Conservation (phyloP, 2,797 vertebrate genomes). For the Dendrocincla fuliginosa region DNA sequence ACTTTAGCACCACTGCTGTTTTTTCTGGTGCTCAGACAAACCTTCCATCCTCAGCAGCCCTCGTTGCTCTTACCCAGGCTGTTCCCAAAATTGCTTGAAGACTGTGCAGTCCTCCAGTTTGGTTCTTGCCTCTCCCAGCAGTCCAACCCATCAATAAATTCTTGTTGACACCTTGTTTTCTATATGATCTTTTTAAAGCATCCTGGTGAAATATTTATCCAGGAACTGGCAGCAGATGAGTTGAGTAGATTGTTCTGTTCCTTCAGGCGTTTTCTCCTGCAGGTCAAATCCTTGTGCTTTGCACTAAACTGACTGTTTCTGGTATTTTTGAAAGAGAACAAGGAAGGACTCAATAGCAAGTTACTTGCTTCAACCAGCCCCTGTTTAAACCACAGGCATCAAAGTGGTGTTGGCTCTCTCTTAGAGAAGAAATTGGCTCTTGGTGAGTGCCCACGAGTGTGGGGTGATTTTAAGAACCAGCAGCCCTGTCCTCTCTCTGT, state of each 20-base stretch:
- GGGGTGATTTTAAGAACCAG: not conserved
- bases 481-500: not conserved
- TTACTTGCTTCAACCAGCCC: not conserved
- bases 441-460: accelerated
- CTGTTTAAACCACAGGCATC: not conserved
- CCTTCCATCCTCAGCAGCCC: not conserved
- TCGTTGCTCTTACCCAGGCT: not conserved
- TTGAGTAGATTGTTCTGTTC: not conserved
- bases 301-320: not conserved
- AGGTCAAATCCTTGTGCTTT: slow-evolving; percentile 4
- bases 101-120: not conserved
- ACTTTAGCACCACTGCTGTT: not conserved
- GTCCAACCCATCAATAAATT: slow-evolving; percentile 41
- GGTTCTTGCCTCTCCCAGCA: not conserved
- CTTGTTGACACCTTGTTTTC: not conserved
- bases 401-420: not conserved
- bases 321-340: not conserved
- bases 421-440: not conserved
- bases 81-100: not conserved
- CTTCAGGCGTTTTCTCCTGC: not conserved
- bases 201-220: slow-evolving; percentile 23
- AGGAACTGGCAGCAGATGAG: not conserved
- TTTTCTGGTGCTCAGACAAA: not conserved
- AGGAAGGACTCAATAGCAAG: not conserved
- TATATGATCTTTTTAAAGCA: not conserved